Percentiles rank a stretch among this genome's conserved stretches.
Evolutionary conservation across 2,888 invertebrate species (phyloP).

Genomic region (Mythimna ferrago): DNA sequence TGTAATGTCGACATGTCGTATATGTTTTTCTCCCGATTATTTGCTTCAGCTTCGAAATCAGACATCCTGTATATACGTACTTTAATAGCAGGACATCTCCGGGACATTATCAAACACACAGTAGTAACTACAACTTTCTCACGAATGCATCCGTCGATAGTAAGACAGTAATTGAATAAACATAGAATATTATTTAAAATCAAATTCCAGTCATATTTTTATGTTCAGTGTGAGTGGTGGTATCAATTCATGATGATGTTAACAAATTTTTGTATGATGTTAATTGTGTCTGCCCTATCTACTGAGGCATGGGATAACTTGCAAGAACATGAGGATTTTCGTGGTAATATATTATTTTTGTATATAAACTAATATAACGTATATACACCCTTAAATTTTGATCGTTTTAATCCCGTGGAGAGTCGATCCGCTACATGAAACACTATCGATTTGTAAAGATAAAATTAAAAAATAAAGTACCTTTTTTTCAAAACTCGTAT

Average conservation of each 20-base stretch:
- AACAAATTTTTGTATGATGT: not conserved
- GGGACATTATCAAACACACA: not conserved
- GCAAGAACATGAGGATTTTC: conserved; percentile 1
- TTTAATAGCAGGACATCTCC: not conserved
- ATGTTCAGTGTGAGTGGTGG: conserved; percentile 6
- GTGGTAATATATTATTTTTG: conserved; percentile 13
- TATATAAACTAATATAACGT: not conserved
- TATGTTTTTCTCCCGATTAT: not conserved
- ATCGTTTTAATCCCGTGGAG: no score
- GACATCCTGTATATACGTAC: conserved; percentile 9
- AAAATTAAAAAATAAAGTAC: no score
- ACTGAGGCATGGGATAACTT: not conserved
- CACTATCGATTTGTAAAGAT: no score
- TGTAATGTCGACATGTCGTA: no score
- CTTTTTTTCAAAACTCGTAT: no score
- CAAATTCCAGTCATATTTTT: conserved; percentile 3
- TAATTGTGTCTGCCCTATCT: not conserved
- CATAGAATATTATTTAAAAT: conserved; percentile 11
- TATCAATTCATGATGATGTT: conserved; percentile 23
- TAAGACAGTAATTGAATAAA: conserved; percentile 1
- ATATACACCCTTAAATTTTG: no score
- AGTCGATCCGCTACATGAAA: no score
- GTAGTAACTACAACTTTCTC: conserved; percentile 25
- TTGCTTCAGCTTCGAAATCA: not conserved
- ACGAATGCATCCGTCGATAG: conserved; percentile 23